A percentile compares a stretch with the other conserved stretches of the same genome.
phyloP scores from a whole-genome alignment of 2,113 vertebrate species.

The Eptesicus fuscus region DNA sequence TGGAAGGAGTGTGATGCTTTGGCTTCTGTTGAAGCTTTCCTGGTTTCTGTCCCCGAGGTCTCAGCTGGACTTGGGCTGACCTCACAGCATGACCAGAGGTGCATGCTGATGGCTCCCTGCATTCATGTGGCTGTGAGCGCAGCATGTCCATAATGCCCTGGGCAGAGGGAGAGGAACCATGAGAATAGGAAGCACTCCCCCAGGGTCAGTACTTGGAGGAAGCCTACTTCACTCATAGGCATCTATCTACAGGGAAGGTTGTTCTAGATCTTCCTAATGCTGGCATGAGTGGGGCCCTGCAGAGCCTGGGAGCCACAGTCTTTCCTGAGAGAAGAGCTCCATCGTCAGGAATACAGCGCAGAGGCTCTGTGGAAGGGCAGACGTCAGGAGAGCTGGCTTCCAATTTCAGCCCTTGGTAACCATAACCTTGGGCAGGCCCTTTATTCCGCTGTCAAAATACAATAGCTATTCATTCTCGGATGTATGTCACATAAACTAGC shows the following conservation, averaged over 20 bases:
- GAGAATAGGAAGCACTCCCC: neutral
- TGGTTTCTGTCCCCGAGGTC: neutral
- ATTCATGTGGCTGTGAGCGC: neutral
- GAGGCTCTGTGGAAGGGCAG: neutral
- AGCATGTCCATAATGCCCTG: neutral
- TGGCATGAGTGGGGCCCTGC: neutral
- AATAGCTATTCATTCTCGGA: neutral
- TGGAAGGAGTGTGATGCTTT: neutral
- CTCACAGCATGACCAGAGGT: neutral
- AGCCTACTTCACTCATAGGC: neutral
- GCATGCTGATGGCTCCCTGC: neutral
- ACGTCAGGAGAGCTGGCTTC: neutral
- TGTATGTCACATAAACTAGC: neutral
- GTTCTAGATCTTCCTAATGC: neutral
- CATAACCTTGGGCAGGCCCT: neutral
- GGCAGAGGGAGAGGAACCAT: neutral
- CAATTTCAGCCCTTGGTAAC: neutral
- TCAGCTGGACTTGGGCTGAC: neutral
- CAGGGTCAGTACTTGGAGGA: neutral
- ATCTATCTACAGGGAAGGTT: neutral
- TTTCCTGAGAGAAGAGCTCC: slow-evolving; percentile 43
- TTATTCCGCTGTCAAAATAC: neutral
- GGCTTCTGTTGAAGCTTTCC: neutral
- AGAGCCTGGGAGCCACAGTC: neutral
- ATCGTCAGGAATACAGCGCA: neutral